Evolutionary conservation across 2,888 invertebrate genomes (phyloP).

Genomic region (Lasioglossum marginatum): DNA sequence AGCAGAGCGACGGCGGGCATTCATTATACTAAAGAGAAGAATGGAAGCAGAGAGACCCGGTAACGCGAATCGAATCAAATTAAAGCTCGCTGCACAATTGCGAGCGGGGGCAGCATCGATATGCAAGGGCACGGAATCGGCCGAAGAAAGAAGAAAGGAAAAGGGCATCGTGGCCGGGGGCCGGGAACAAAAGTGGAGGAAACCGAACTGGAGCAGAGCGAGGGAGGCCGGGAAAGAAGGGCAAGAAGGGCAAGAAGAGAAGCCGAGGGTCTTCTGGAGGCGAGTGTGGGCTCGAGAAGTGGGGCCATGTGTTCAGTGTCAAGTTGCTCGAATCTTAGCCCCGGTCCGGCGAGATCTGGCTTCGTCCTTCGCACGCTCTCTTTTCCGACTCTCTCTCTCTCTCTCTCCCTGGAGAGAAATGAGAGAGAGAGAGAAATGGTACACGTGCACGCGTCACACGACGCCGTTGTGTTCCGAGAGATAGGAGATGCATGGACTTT

Average conservation of each 20-base stretch:
- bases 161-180: constrained; percentile 24
- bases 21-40: neutral
- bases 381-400: neutral
- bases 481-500: neutral
- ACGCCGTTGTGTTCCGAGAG: constrained; percentile 1
- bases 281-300: constrained; percentile 83
- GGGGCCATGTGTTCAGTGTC: constrained; percentile 84
- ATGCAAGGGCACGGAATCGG: constrained; percentile 42
- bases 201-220: constrained; percentile 23
- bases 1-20: neutral
- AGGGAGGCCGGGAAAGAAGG: constrained; percentile 38
- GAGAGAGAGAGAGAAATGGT: constrained; percentile 36
- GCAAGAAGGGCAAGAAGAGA: constrained; percentile 44
- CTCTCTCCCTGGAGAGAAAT: constrained; percentile 19
- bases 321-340: constrained; percentile 80
- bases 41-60: neutral
- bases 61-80: constrained; percentile 15
- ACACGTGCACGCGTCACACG: constrained; percentile 47
- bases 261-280: constrained; percentile 76
- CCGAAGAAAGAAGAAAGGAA: constrained; percentile 10
- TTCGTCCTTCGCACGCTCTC: constrained; percentile 28
- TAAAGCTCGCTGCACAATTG: constrained; percentile 5
- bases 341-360: constrained; percentile 42
- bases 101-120: constrained; percentile 22
- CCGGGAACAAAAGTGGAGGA: constrained; percentile 39